Base-by-base conservation (phyloP, 2,888 invertebrate species). In the Tubiluchus corallicola region DNA sequence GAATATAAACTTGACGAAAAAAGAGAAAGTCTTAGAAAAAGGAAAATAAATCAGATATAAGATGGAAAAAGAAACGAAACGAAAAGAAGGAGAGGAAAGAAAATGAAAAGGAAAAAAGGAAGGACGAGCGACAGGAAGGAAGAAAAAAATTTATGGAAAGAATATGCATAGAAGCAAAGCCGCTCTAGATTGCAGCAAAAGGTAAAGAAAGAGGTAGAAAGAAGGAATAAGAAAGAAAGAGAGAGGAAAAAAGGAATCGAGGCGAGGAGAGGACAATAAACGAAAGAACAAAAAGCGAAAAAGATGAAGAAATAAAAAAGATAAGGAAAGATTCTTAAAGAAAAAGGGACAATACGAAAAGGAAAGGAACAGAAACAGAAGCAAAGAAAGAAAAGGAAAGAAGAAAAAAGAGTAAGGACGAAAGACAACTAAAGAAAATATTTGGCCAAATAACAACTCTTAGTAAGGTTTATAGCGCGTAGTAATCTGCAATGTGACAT, bases 11-110 rank as follows among this genome's bases (percentile, higher is more conserved):
- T 9, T 9, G 29, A 29, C 5, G 29, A 29, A 29, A n/a, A 29
- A 29, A n/a, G n/a, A 29, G 29, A 29, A 29, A n/a, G n/a, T n/a
- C n/a, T n/a, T n/a, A 29, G 29, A 29, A 29, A n/a, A 29, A 29
- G 29, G n/a, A 29, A n/a, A 29, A 29, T 5, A 29, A 29, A n/a
- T 9, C 5, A n/a, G n/a, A 29, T 5, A 29, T 9, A n/a, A 29
- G n/a, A n/a, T 9, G n/a, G 29, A 29, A 29, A n/a, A 29, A 29
- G 29, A 29, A 29, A n/a, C 5, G n/a, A n/a, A 29, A 29, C 5
- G n/a, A 29, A n/a, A 29, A 29, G 29, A 29, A 29, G 29, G n/a
- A 29, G 29, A 29, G n/a, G 29, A 29, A 29, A n/a, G n/a, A 29
- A n/a, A 29, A 29, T 5, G n/a, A 29, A n/a, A 29, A 29, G 29